These are phyloP conservation scores for Philereme vetulata DNA, from an alignment of 2,888 invertebrate species.

Conservation along the genomic window DNA sequence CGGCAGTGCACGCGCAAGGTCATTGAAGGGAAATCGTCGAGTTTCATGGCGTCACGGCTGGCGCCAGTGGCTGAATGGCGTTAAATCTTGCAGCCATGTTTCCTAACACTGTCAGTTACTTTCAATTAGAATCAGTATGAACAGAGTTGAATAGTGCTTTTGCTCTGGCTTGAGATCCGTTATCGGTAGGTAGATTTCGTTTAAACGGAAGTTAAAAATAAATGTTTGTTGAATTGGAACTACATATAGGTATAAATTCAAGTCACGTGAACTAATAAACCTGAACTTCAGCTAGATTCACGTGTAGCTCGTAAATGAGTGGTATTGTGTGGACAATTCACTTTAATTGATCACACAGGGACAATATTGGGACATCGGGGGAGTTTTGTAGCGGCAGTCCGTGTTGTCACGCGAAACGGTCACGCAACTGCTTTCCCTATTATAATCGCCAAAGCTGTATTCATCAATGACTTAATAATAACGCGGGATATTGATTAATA, in stretches of 20 bases:
- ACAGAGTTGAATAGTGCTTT: slow-evolving; percentile 7
- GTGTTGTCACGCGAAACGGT: slow-evolving; percentile 69
- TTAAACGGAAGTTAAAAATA: slow-evolving; percentile 21
- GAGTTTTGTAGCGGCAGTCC: slow-evolving; percentile 54
- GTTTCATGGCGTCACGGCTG: slow-evolving; percentile 68
- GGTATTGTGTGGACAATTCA: slow-evolving; percentile 42
- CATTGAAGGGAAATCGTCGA: slow-evolving; percentile 78
- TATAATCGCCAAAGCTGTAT: slow-evolving; percentile 49
- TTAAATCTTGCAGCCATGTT: slow-evolving; percentile 69
- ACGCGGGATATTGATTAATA: slow-evolving; percentile 13
- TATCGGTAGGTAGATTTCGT: slow-evolving; percentile 10
- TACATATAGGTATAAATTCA: slow-evolving; percentile 19
- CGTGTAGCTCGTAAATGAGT: slow-evolving; percentile 43
- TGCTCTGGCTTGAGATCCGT: slow-evolving; percentile 14
- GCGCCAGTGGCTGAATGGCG: slow-evolving; percentile 47
- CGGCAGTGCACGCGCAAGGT: slow-evolving; percentile 70
- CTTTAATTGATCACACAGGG: slow-evolving; percentile 60
- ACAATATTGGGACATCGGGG: slow-evolving; percentile 60
- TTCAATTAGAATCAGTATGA: slow-evolving; percentile 48
- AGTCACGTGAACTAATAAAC: slow-evolving; percentile 16
- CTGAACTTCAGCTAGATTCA: slow-evolving; percentile 28
- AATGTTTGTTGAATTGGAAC: slow-evolving; percentile 15
- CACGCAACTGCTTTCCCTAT: slow-evolving; percentile 69
- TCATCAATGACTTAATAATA: slow-evolving; percentile 62
- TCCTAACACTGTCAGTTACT: slow-evolving; percentile 61